Evolutionary conservation across 2,888 invertebrate genomes (phyloP), one percentile per base, ranked within the genome.

Genomic region (Camponotus fellah): DNA sequence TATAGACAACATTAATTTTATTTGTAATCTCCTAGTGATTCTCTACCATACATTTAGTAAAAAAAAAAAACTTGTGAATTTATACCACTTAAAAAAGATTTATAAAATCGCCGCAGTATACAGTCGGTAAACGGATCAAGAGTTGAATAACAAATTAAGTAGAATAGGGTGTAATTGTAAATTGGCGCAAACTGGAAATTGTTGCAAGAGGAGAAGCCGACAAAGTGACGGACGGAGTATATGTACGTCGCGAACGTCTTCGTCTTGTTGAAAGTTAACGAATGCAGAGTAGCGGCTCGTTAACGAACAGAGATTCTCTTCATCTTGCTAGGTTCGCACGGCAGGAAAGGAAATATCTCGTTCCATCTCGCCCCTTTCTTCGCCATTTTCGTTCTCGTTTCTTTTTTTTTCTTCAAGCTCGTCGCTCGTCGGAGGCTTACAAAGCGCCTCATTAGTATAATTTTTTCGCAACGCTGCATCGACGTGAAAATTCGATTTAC

Each of bases 251-350:
- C 83, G 69, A 72, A 86, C 86, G 83, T 89, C 86, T 88, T 87
- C 90, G 87, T 90, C 90, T 90, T 71, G 79, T 80, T 87, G 88
- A 82, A 88, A 88, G 85, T 90, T 90, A 90, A 90, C 88, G 90
- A 90, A 90, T 84, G 83, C 79, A 65, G 82, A 85, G 87, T 88
- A 83, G 85, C 76, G 90, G 85, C 90, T 90, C 88, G 90, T 90
- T 90, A 89, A 85, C 90, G 90, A 86, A 87, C 85, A 82, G 85
- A 82, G 85, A 85, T 88, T 85, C 87, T 90, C 85, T 75, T 85
- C 84, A 80, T 79, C 83, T 82, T 71, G 62, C 64, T 80, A 53
- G 64, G 83, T 81, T 80, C 83, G 77, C 85, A 65, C 79, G 83
- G 26, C 71, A 74, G 88, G 62, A 85, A 89, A 87, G 86, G 84